Base-by-base conservation (phyloP, 2,113 vertebrate species). In the Myanophis thanlyinensis region DNA sequence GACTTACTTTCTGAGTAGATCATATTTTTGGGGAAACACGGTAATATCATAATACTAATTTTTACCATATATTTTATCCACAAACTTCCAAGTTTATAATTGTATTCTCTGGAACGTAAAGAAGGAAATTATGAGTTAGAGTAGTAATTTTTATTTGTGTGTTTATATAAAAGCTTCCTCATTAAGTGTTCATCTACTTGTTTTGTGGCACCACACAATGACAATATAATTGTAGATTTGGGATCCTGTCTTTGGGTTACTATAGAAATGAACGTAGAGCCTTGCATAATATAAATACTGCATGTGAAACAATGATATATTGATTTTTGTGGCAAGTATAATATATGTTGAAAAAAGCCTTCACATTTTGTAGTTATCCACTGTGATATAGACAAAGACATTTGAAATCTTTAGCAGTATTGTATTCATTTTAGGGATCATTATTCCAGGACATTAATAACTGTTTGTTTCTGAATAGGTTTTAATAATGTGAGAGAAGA, bases 191-290 rank as follows among this genome's bases (percentile, higher is more conserved):
- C 95, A 93, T 95, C 91, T 93, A 53, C 54, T 93, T 93, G 92
- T 4, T 5, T 95, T 48, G 47, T 46, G 87, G 54, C 88, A 92
- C 91, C 95, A 93, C 93, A 92, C 80, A 53, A 93, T 94, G 95
- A 91, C 1, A 0, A 91, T 91, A 95, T 94, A 94, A 97, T 97
- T 95, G 95, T 94, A 95, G 91, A 88, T 93, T 93, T 95, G 93
- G 94, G 95, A 91, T 95, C 47, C 93, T 94, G 44, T 0, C 85
- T 47, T 62, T 49, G 89, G 94, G 96, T 96, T 97, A 94, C 96
- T 92, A 95, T 96, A 94, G 96, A 91, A 94, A 97, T 96, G 94
- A 96, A 93, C 91, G 92, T 91, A 94, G 91, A 56, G 48, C 93
- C 56, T 2, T 5, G 95, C 94, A 93, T 96, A 94, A 90, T 94